Evolutionary conservation across 2,113 vertebrate species (phyloP).

Genomic region (Glaucomys volans): DNA sequence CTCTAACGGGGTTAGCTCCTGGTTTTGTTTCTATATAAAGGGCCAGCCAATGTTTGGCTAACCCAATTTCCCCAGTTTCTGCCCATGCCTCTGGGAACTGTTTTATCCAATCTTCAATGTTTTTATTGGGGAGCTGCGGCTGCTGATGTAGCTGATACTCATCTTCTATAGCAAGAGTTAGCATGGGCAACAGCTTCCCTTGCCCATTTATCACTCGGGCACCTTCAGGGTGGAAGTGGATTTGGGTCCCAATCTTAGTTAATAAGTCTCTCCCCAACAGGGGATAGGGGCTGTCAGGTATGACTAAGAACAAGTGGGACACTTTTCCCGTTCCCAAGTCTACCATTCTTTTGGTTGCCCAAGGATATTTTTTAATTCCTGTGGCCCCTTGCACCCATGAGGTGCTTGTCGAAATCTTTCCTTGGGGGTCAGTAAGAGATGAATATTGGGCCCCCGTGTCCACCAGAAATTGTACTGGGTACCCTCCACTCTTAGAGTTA

Average conservation of each 20-base stretch:
- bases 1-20: not conserved
- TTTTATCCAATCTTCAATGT: not conserved
- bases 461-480: not conserved
- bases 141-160: not conserved
- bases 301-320: not conserved
- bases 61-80: not conserved
- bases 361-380: not conserved
- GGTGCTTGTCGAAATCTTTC: not conserved
- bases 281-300: not conserved
- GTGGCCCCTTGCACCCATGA: not conserved
- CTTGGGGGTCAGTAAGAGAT: not conserved
- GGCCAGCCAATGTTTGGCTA: too few species aligned
- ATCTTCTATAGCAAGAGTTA: not conserved
- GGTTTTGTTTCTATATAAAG: not conserved
- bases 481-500: not conserved
- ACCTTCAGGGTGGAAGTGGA: not conserved
- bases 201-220: too few species aligned
- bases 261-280: not conserved
- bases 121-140: rapidly evolving
- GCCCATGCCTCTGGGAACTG: not conserved
- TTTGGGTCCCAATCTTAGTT: not conserved
- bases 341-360: not conserved
- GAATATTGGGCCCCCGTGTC: not conserved
- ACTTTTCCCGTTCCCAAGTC: not conserved
- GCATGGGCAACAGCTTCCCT: too few species aligned